A percentile compares a stretch with the other conserved stretches of the same genome.
Conservation (phyloP, 2,888 invertebrate genomes). For the Creontiades dilutus region DNA sequence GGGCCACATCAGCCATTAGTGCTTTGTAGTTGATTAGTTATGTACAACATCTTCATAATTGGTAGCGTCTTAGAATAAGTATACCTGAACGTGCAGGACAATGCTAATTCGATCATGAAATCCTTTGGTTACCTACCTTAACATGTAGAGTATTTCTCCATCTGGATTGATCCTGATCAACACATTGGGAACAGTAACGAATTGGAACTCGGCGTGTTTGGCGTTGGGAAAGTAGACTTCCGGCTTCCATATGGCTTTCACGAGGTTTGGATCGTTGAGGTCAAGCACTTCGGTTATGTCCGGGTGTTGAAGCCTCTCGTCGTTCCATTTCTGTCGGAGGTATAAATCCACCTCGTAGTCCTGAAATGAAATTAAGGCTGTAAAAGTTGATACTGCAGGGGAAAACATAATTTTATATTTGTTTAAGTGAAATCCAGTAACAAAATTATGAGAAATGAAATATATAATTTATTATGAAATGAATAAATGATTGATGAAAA, state of each 20-base stretch:
- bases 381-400: too few species aligned
- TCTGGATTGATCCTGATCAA: constrained; percentile 79
- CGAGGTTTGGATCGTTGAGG: constrained; percentile 79
- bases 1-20: too few species aligned
- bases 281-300: constrained; percentile 79
- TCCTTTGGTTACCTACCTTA: constrained; percentile 78
- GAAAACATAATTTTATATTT: too few species aligned
- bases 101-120: too few species aligned
- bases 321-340: constrained; percentile 80
- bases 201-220: constrained; percentile 80
- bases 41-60: too few species aligned
- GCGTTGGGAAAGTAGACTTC: constrained; percentile 80
- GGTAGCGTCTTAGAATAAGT: too few species aligned
- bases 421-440: too few species aligned
- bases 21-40: too few species aligned
- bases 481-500: too few species aligned
- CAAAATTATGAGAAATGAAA: too few species aligned
- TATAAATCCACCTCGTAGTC: constrained; percentile 80
- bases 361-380: constrained; percentile 76
- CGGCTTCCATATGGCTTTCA: constrained; percentile 80
- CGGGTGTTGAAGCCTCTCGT: constrained; percentile 79
- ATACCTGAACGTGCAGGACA: too few species aligned
- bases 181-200: constrained; percentile 80
- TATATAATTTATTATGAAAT: too few species aligned
- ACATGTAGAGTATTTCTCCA: constrained; percentile 80